Base-by-base conservation (phyloP, 2,888 invertebrate genomes). In the Hoplodrina blanda region DNA sequence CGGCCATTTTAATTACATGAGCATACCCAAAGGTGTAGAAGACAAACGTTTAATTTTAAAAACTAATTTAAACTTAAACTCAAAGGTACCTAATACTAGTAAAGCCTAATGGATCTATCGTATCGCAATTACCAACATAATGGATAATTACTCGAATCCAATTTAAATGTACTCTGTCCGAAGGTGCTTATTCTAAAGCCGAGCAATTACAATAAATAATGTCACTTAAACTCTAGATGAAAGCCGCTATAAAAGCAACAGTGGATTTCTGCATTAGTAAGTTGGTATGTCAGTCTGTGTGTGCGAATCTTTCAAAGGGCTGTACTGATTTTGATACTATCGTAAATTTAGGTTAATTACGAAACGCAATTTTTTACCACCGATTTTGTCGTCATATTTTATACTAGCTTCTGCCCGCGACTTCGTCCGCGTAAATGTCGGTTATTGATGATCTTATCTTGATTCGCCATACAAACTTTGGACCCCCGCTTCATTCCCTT, bases 141-240 rank as follows among this genome's bases (percentile, higher is more conserved):
- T 19, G 7, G 56, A 69, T 77, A 80, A 82, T 82, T 77, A 71
- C 72, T 64, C 61, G 64, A 71, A 75, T 80, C 71, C 69, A 82
- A 82, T 82, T 73, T 69, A 66, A 73, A 69, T 56, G 20, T 63
- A 37, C 49, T 50, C 4, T 67, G 59, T 75, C 33, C 53, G 19
- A 56, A 59, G 33, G 25, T 64, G 37, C 30, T 52, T 57, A 50
- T 44, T 56, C 11, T 63, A 69, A 69, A 76, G 44, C 60, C 13
- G 5, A 53, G 55, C 74, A 85, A 89, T 89, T 87, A 88, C 84
- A 73, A 85, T 88, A 86, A 88, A 87, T 87, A 84, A 86, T 87
- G 84, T 84, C 83, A 64, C 78, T 85, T 80, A 73, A 80, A 84
- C 76, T 59, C 54, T 73, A 83, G 80, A 85, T 83, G 87, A 84